These are phyloP conservation scores for Nycticorax nycticorax DNA, from an alignment of 2,113 vertebrate genomes.

Conservation along the genomic window DNA sequence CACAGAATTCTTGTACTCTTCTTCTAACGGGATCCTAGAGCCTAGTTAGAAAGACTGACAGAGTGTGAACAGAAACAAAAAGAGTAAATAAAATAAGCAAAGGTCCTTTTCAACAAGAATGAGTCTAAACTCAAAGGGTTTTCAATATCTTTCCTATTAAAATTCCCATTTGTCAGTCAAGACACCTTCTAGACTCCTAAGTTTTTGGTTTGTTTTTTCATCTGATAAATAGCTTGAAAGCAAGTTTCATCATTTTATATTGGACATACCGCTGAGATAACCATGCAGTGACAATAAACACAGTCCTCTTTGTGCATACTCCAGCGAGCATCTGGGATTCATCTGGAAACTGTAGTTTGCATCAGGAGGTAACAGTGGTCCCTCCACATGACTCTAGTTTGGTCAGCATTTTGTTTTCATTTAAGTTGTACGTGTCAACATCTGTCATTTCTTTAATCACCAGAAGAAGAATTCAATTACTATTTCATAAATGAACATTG, in stretches of 20 bases:
- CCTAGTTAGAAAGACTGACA: background rate
- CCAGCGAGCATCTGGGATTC: slow-evolving; percentile 61
- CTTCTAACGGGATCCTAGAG: background rate
- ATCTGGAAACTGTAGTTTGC: slow-evolving; percentile 57
- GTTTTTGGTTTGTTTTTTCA: slow-evolving; percentile 7
- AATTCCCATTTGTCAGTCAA: slow-evolving; percentile 38
- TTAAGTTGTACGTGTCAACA: slow-evolving; percentile 40
- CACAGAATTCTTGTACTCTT: background rate
- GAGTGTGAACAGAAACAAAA: background rate
- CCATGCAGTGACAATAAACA: slow-evolving; percentile 61
- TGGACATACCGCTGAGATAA: slow-evolving; percentile 26
- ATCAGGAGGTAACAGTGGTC: slow-evolving; percentile 45
- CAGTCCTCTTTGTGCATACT: slow-evolving; percentile 31
- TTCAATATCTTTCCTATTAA: slow-evolving; percentile 46
- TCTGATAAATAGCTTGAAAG: slow-evolving; percentile 45
- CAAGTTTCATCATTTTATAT: slow-evolving; percentile 40
- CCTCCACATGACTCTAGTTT: slow-evolving; percentile 26
- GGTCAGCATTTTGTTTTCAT: slow-evolving; percentile 55
- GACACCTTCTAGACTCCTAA: background rate
- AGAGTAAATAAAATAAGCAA: background rate
- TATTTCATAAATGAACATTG: slow-evolving; percentile 42
- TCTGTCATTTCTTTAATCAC: slow-evolving; percentile 53
- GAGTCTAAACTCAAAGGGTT: background rate
- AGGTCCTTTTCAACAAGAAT: background rate
- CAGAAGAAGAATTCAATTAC: slow-evolving; percentile 54